Conservation (phyloP, 2,113 vertebrate species). For the Leptocoma aspasia region DNA sequence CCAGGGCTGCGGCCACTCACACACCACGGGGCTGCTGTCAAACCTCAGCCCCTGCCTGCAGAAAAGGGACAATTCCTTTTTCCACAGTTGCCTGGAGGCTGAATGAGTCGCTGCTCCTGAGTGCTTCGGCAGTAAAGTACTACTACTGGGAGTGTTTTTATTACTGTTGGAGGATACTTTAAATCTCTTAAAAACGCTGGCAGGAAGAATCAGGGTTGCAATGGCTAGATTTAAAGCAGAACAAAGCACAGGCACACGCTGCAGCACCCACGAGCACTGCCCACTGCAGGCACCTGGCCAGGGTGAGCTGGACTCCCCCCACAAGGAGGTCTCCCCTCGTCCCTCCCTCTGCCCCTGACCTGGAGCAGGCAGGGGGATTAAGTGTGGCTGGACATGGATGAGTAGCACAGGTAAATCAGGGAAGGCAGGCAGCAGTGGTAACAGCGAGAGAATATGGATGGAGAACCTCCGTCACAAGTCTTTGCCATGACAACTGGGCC, state of each 20-base stretch:
- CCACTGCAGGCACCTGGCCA: neutral
- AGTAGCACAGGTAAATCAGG: neutral
- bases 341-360: neutral
- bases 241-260: neutral
- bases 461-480: neutral
- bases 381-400: fast-evolving
- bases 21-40: neutral
- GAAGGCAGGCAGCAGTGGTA: neutral
- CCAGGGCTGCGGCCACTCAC: neutral
- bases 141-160: neutral
- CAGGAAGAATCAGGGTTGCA: fast-evolving
- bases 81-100: neutral
- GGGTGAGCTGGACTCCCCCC: neutral
- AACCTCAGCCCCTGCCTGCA: neutral
- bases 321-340: neutral
- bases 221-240: neutral
- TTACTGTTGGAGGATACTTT: neutral
- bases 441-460: neutral
- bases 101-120: neutral
- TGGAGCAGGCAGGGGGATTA: neutral
- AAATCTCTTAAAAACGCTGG: neutral
- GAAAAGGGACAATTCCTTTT: neutral
- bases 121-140: neutral
- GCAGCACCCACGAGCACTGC: neutral
- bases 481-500: constrained; percentile 39